Evolutionary conservation across 2,797 vertebrate species (phyloP), one percentile per base, ranked within the genome.

Genomic region (Odontamblyopus lacepedii): DNA sequence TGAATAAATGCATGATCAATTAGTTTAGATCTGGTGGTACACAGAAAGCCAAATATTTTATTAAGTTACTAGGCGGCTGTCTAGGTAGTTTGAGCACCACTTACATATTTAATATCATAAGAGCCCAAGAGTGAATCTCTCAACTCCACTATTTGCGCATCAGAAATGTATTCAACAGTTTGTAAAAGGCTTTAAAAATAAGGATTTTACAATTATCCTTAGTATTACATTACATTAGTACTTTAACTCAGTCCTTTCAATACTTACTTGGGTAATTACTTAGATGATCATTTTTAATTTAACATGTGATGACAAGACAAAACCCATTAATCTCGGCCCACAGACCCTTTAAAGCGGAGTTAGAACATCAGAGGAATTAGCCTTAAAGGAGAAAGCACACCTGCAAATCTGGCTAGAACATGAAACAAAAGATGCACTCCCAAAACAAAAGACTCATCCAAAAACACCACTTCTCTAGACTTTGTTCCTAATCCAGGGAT

Each of bases 381-480:
- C 78, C 85, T 64, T 72, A 63, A 60, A 70, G 69, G 81, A 84
- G 81, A 82, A 83, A 81, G 77, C 77, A 82, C 87, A 92, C 87
- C 90, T 91, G 91, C 82, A 90, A 91, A 88, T 87, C 91, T 85
- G 88, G 51, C 83, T 78, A 53, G 82, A 78, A 87, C 88, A 88
- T 89, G 78, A 89, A 88, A 92, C 77, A 86, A 68, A 79, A 67
- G 81, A 82, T 70, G 72, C 81, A 81, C 85, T 85, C 84, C 75
- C 82, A 85, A 89, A 90, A 92, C 87, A 86, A 90, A 89, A 83
- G 79, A 78, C 83, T 89, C 82, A 87, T 84, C 86, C 83, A 86
- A 79, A 86, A 60, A 35, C 35, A 79, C 86, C 82, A 84, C 86
- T 85, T 88, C 81, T 86, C 77, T 88, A 77, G 87, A 76, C 79